A percentile compares a stretch with the other conserved stretches of the same genome.
Conservation (phyloP, 2,888 invertebrate genomes). For the Tetragonula carbonaria region DNA sequence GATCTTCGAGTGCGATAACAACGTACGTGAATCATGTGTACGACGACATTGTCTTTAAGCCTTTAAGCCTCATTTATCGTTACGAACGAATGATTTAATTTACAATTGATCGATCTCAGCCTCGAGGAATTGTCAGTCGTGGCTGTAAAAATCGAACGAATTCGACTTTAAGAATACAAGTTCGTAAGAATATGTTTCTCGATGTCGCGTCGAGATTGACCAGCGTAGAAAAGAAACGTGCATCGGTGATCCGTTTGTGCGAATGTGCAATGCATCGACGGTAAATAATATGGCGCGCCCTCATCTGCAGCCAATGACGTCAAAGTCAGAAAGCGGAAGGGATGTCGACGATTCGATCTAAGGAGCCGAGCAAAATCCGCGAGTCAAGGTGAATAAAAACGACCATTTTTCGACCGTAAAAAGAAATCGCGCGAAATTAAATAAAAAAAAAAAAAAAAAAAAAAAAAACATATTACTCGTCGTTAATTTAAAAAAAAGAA, state of each 20-base stretch:
- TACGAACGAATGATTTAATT: not conserved
- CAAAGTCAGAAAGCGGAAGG: constrained; percentile 45
- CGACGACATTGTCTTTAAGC: not conserved
- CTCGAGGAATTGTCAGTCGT: not conserved
- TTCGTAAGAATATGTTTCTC: not conserved
- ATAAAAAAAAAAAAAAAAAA: no score
- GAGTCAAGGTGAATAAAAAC: constrained; percentile 14
- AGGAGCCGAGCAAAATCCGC: not conserved
- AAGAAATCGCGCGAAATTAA: no score
- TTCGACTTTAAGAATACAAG: not conserved
- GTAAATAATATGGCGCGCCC: constrained; percentile 67
- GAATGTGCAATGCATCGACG: constrained; percentile 45
- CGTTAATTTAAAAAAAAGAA: not conserved
- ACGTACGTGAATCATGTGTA: not conserved
- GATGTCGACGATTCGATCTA: constrained; percentile 45
- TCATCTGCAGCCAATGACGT: constrained; percentile 66
- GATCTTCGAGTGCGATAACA: not conserved
- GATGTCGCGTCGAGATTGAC: constrained; percentile 12
- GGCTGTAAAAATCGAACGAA: not conserved
- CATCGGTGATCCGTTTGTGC: not conserved
- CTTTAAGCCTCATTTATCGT: not conserved
- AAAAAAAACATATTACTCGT: not conserved
- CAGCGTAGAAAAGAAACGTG: not conserved
- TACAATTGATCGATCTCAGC: constrained; percentile 3
- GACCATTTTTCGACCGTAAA: not conserved